Percentiles rank a stretch among this genome's conserved stretches.
Conservation (phyloP, 1,140 invertebrate genomes). For the Spodoptera litura region DNA sequence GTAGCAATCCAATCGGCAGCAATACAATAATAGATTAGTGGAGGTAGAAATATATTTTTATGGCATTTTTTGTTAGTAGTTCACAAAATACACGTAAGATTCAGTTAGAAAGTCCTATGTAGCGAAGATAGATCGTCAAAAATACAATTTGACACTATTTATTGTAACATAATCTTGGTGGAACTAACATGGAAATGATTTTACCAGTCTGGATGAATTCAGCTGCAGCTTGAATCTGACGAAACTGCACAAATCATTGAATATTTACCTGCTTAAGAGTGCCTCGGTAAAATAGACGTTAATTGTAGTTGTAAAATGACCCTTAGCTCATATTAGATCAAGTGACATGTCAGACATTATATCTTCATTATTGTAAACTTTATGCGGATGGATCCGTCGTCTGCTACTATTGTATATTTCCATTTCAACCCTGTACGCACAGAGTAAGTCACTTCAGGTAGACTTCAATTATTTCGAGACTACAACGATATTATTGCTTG, state of each 20-base stretch:
- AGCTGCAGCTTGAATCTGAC: neutral
- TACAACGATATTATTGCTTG: constrained; percentile 67
- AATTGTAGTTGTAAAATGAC: constrained; percentile 9
- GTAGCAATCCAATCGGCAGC: neutral
- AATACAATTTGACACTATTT: neutral
- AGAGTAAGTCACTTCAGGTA: constrained; percentile 50
- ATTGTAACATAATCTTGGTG: neutral
- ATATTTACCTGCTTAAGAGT: constrained; percentile 15
- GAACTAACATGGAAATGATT: too few relatives aligned
- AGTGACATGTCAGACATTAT: constrained; percentile 17
- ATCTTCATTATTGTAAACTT: neutral
- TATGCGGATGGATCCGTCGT: neutral
- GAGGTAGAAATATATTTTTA: constrained; percentile 45
- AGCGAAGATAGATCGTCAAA: neutral
- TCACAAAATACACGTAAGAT: constrained; percentile 5
- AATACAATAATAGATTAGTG: constrained; percentile 8
- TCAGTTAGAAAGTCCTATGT: neutral
- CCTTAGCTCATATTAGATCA: neutral
- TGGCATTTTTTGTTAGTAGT: constrained; percentile 38
- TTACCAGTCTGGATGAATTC: neutral
- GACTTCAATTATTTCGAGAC: constrained; percentile 48
- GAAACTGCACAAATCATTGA: constrained; percentile 5
- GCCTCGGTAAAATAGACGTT: constrained; percentile 13
- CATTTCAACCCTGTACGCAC: constrained; percentile 46
- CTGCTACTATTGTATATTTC: neutral